A percentile compares a stretch with the other conserved stretches of the same genome.
Evolutionary conservation across 2,888 invertebrate species (phyloP).

Genomic region (Plutella xylostella): DNA sequence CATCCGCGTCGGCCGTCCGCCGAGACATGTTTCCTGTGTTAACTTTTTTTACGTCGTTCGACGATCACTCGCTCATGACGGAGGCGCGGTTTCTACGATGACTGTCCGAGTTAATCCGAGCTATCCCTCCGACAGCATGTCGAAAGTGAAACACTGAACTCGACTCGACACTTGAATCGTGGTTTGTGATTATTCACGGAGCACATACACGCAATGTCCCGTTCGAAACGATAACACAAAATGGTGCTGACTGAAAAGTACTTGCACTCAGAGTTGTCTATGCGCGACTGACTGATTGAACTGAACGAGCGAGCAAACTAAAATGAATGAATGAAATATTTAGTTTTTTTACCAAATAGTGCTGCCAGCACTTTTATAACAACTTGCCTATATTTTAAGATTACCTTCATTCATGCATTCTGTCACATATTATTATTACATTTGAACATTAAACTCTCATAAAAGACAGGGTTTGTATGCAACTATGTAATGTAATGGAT

Average conservation of each 20-base stretch:
- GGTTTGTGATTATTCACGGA: conserved; percentile 56
- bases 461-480: neutral
- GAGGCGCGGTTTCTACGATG: conserved; percentile 63
- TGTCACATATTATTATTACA: neutral
- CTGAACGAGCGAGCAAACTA: conserved; percentile 49
- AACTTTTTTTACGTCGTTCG: conserved; percentile 60
- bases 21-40: conserved; percentile 69
- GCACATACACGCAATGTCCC: conserved; percentile 68
- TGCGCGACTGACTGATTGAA: conserved; percentile 50
- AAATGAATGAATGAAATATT: conserved; percentile 54
- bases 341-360: neutral
- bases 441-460: neutral
- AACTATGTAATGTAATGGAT: no score
- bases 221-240: conserved; percentile 66
- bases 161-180: conserved; percentile 40
- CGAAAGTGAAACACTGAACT: conserved; percentile 55
- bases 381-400: neutral
- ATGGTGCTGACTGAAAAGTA: conserved; percentile 58
- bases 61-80: conserved; percentile 69
- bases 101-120: conserved; percentile 61
- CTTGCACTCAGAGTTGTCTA: conserved; percentile 62
- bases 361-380: neutral
- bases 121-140: conserved; percentile 59
- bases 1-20: conserved; percentile 61
- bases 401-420: neutral